phyloP scores from a whole-genome alignment of 2,113 vertebrate species.

The Pteruthius melanotis region DNA sequence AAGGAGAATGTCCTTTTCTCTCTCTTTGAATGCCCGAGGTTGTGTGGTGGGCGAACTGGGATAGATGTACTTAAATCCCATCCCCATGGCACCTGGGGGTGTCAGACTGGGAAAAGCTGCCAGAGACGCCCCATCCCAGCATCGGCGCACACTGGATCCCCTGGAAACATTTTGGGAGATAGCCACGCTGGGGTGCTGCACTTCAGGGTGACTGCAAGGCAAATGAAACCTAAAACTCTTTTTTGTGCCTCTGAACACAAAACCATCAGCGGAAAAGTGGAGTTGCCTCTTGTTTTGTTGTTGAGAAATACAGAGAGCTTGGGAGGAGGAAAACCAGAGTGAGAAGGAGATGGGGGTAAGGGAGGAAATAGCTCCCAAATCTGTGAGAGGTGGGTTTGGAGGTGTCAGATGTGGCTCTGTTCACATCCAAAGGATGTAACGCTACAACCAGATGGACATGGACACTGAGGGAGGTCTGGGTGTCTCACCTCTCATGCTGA shows the following conservation, averaged over 20 bases:
- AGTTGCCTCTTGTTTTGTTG: neutral
- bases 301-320: neutral
- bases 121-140: neutral
- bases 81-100: fast-evolving
- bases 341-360: neutral
- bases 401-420: neutral
- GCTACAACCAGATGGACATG: fast-evolving
- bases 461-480: neutral
- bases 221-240: neutral
- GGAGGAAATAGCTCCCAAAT: neutral
- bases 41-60: neutral
- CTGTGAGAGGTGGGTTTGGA: neutral
- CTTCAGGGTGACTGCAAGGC: neutral
- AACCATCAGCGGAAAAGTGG: neutral
- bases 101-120: neutral
- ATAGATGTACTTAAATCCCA: neutral
- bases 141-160: neutral
- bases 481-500: neutral
- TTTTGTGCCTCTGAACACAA: neutral
- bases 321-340: neutral
- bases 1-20: neutral
- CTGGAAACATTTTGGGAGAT: neutral
- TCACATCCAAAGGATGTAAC: neutral
- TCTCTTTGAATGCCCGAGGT: fast-evolving
- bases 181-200: neutral